Percentiles rank a stretch among this genome's conserved stretches.
phyloP scores from a whole-genome alignment of 2,113 vertebrate genomes.

The Hymenochirus boettgeri region DNA sequence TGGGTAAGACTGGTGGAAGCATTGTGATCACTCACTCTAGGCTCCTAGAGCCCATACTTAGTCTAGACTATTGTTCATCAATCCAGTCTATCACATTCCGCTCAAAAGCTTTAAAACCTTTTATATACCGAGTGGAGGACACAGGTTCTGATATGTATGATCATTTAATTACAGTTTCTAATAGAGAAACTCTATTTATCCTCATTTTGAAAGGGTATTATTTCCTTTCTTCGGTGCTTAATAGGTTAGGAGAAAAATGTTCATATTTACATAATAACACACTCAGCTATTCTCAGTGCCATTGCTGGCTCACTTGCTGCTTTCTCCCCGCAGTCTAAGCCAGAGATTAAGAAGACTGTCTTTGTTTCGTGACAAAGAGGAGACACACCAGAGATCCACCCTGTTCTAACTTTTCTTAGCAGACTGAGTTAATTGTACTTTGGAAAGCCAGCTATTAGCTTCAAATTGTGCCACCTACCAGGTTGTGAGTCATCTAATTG shows the following conservation, averaged over 20 bases:
- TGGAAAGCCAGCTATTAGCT: constrained; percentile 39
- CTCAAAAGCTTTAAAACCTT: too few relatives aligned
- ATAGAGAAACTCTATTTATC: too few relatives aligned
- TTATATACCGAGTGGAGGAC: too few relatives aligned
- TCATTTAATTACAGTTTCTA: too few relatives aligned
- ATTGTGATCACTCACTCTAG: too few relatives aligned
- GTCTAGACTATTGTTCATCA: too few relatives aligned
- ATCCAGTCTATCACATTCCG: too few relatives aligned
- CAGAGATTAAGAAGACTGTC: constrained; percentile 39
- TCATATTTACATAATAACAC: not conserved
- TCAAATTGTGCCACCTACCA: constrained; percentile 31
- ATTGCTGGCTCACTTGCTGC: constrained; percentile 27
- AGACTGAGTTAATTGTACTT: constrained; percentile 33
- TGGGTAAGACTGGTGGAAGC: too few relatives aligned
- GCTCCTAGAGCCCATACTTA: too few relatives aligned
- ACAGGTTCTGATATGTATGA: too few relatives aligned
- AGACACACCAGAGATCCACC: constrained; percentile 39
- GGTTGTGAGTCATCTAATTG: constrained; percentile 39
- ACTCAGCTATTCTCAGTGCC: constrained; percentile 17
- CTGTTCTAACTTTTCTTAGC: constrained; percentile 39
- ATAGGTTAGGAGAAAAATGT: constrained; percentile 8
- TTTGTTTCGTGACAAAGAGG: constrained; percentile 40
- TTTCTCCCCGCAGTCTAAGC: constrained; percentile 27
- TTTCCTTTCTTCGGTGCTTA: too few relatives aligned
- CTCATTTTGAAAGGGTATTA: too few relatives aligned